These are phyloP conservation scores for Arctocebus calabarensis DNA, from an alignment of 2,797 vertebrate genomes.

Conservation along the genomic window DNA sequence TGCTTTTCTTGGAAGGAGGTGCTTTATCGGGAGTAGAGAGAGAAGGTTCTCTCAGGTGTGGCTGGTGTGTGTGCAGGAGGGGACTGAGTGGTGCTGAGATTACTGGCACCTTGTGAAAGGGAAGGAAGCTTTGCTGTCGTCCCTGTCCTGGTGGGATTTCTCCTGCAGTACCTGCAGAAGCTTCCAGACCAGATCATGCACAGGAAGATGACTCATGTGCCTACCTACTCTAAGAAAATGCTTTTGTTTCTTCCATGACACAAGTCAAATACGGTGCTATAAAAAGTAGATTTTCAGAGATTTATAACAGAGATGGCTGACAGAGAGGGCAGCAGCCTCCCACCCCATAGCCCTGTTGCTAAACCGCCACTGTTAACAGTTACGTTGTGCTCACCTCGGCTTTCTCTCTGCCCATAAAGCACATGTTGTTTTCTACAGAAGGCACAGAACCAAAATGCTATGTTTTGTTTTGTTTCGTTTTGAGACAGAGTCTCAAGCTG, in stretches of 20 bases:
- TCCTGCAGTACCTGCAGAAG: background rate
- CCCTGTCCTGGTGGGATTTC: background rate
- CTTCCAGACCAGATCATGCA: slow-evolving; percentile 8
- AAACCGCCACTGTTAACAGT: background rate
- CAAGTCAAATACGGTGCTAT: slow-evolving; percentile 32
- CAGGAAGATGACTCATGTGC: slow-evolving; percentile 33
- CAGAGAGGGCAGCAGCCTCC: background rate
- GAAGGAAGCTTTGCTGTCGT: background rate
- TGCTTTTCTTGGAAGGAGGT: background rate
- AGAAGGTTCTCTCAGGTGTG: background rate
- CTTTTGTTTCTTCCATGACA: slow-evolving; percentile 51
- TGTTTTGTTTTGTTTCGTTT: background rate
- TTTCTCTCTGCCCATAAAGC: background rate
- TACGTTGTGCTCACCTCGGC: background rate
- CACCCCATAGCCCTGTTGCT: background rate
- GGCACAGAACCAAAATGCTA: background rate
- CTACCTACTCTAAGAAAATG: slow-evolving; percentile 31
- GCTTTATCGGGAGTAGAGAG: background rate
- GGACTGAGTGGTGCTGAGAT: background rate
- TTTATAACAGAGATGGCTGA: background rate
- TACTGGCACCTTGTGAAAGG: background rate
- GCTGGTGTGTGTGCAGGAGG: background rate
- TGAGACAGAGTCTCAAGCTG: too few species aligned
- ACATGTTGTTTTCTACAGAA: background rate
- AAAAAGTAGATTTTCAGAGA: slow-evolving; percentile 51